Conservation (phyloP, 2,888 invertebrate genomes). For the Cheilosia grossa region DNA sequence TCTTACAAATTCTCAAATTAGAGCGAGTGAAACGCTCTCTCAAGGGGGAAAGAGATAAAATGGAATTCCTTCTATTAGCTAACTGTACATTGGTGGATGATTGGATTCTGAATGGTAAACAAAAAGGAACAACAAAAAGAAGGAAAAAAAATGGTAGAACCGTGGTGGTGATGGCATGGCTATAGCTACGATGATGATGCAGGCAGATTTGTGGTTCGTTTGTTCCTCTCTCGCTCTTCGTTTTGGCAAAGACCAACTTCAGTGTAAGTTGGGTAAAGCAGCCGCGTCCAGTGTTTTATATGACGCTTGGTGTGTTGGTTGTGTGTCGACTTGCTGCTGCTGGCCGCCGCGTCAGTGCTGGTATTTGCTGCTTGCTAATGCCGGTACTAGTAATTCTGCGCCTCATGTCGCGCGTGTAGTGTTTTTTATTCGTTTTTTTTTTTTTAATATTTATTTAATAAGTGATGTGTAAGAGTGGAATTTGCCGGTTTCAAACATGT, state of each 20-base stretch:
- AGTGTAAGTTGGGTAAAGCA: conserved; percentile 56
- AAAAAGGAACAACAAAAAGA: conserved; percentile 9
- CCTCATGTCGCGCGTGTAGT: conserved; percentile 72
- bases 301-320: conserved; percentile 74
- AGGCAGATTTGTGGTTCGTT: conserved; percentile 48
- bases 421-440: conserved; percentile 31
- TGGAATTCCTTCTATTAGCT: conserved; percentile 58
- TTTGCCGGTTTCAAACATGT: conserved; percentile 60
- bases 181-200: conserved; percentile 42
- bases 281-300: conserved; percentile 69
- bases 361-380: conserved; percentile 71
- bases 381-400: conserved; percentile 66
- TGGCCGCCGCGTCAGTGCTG: conserved; percentile 72
- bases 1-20: conserved; percentile 12
- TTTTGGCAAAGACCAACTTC: conserved; percentile 32
- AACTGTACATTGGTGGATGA: conserved; percentile 72
- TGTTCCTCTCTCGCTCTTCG: conserved; percentile 7
- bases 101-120: conserved; percentile 64
- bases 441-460: conserved; percentile 26
- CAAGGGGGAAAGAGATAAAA: background rate
- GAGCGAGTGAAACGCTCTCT: background rate
- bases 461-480: conserved; percentile 70
- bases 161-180: conserved; percentile 28
- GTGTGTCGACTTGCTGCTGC: conserved; percentile 67
- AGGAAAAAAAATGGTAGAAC: conserved; percentile 38